These are phyloP conservation scores for Chionodraco myersi DNA, from an alignment of 2,113 vertebrate species.

Conservation along the genomic window DNA sequence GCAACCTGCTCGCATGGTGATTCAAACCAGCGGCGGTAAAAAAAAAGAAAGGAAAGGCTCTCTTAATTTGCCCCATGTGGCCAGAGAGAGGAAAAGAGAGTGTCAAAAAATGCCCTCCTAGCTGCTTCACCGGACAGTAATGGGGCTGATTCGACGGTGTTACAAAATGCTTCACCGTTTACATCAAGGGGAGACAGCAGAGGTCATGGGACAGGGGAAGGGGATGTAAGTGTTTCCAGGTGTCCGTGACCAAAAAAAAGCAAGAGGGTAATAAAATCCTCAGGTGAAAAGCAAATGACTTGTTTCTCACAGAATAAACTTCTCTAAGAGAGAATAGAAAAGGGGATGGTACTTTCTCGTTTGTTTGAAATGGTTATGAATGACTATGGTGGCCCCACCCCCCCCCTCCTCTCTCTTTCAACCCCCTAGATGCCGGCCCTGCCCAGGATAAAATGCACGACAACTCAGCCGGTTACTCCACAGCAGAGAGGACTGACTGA, in stretches of 20 bases:
- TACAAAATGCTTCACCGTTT: conserved; percentile 40
- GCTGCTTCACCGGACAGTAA: conserved; percentile 53
- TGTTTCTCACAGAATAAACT: conserved; percentile 31
- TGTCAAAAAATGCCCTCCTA: conserved; percentile 52
- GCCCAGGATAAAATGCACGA: conserved; percentile 83
- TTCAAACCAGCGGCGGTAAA: conserved; percentile 62
- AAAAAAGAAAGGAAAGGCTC: conserved; percentile 41
- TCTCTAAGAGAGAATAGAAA: conserved; percentile 20
- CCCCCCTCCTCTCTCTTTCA: conserved; percentile 66
- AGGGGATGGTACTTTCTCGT: conserved; percentile 32
- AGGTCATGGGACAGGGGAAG: conserved; percentile 42
- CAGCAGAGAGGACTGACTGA: conserved; percentile 71
- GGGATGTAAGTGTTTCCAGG: conserved; percentile 55
- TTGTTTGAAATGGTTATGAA: conserved; percentile 80
- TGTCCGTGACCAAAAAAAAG: conserved; percentile 29
- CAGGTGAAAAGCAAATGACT: conserved; percentile 32
- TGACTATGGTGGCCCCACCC: conserved; percentile 75
- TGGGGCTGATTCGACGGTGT: conserved; percentile 53
- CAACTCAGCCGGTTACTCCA: conserved; percentile 70
- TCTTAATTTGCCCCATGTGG: conserved; percentile 74
- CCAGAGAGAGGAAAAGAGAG: conserved; percentile 56
- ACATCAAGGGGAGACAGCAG: conserved; percentile 32
- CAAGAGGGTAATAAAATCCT: conserved; percentile 20
- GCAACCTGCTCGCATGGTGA: conserved; percentile 68
- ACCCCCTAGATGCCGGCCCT: conserved; percentile 77